Conservation (phyloP, 1,140 invertebrate species). For the Plectus sambesii region DNA sequence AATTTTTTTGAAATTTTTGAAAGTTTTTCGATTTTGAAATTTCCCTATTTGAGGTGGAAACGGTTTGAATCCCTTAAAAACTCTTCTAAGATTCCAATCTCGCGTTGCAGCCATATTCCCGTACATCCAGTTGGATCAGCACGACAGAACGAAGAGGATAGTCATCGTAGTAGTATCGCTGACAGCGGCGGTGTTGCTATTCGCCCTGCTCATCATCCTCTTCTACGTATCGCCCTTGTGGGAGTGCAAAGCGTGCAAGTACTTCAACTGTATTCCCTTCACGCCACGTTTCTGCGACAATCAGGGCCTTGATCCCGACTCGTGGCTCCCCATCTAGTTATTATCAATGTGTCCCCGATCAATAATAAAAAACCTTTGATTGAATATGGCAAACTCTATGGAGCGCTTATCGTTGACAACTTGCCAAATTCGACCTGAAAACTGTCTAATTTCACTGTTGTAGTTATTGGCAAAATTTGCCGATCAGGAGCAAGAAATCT, state of each 20-base stretch:
- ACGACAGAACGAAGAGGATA: constrained; percentile 67
- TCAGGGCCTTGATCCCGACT: constrained; percentile 49
- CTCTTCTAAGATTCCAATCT: neutral
- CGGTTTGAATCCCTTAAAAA: neutral
- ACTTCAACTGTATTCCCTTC: constrained; percentile 82
- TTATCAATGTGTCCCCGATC: too few relatives aligned
- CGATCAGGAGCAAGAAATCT: too few relatives aligned
- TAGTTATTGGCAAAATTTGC: too few relatives aligned
- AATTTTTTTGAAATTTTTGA: constrained; percentile 5
- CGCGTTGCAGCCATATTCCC: constrained; percentile 14
- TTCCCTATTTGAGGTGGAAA: constrained; percentile 2
- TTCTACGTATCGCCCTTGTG: constrained; percentile 80
- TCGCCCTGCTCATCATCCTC: constrained; percentile 65
- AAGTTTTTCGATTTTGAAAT: neutral
- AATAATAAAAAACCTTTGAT: too few relatives aligned
- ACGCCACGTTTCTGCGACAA: constrained; percentile 78
- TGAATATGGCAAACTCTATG: too few relatives aligned
- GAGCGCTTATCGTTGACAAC: too few relatives aligned
- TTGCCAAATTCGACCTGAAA: too few relatives aligned
- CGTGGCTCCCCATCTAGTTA: constrained; percentile 25
- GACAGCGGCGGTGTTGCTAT: constrained; percentile 59
- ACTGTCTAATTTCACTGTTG: too few relatives aligned
- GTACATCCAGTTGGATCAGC: constrained; percentile 44
- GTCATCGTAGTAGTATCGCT: constrained; percentile 67
- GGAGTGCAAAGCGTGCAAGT: constrained; percentile 73